phyloP scores from a whole-genome alignment of 2,113 vertebrate species.

The Madoqua kirkii region DNA sequence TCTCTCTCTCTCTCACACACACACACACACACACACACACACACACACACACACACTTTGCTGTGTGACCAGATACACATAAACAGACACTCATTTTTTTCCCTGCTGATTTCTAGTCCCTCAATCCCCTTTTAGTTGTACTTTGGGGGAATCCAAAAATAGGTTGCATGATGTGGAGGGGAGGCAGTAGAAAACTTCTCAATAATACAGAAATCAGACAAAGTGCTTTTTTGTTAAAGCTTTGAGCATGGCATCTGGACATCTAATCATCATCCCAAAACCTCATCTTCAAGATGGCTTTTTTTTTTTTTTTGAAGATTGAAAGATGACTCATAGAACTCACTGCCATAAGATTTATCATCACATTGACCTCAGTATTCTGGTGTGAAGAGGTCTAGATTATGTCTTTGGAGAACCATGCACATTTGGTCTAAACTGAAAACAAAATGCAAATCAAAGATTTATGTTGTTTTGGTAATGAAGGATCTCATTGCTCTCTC shows the following conservation, averaged over 20 bases:
- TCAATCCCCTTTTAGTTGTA: background rate
- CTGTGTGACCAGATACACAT: background rate
- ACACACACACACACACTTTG: background rate
- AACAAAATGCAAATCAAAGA: slow-evolving; percentile 38
- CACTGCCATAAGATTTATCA: background rate
- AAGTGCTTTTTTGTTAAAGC: slow-evolving; percentile 7
- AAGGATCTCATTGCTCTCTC: background rate
- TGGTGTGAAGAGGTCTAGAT: background rate
- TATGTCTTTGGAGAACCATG: background rate
- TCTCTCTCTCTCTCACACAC: background rate
- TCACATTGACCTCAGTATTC: background rate
- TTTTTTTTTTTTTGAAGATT: background rate
- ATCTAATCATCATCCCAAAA: background rate
- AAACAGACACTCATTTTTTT: background rate
- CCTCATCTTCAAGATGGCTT: background rate
- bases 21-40: too few relatives aligned
- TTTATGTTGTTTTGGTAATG: background rate
- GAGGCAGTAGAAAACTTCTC: background rate
- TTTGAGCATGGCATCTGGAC: background rate
- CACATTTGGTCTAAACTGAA: background rate
- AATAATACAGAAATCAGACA: background rate
- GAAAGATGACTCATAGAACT: background rate
- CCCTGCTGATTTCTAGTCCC: background rate
- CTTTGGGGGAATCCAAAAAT: background rate
- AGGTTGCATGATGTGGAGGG: background rate